Conservation (phyloP, 2,888 invertebrate species). For the Amaurobius ferox region DNA sequence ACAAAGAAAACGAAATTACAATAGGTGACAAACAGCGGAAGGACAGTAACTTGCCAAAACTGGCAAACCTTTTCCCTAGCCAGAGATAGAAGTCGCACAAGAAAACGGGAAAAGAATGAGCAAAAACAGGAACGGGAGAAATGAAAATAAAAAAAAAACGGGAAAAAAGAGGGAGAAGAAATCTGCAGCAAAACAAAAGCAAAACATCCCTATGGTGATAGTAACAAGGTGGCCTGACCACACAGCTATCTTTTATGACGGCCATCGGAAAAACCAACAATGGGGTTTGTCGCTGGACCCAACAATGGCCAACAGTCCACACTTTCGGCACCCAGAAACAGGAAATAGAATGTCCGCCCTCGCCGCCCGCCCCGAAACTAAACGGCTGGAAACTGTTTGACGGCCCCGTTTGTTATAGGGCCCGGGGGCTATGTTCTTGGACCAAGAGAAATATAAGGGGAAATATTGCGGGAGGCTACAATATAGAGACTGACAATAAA, state of each 20-base stretch:
- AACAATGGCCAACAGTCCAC: conserved; percentile 53
- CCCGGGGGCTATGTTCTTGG: conserved; percentile 59
- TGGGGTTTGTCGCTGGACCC: conserved; percentile 61
- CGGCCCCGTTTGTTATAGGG: conserved; percentile 65
- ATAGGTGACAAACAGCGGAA: not conserved
- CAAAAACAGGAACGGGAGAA: conserved; percentile 42
- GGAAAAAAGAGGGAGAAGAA: not conserved
- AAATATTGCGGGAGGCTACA: conserved; percentile 30
- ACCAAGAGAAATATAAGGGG: conserved; percentile 26
- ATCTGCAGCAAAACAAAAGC: conserved; percentile 31
- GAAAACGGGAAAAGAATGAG: conserved; percentile 11
- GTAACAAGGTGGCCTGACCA: conserved; percentile 70
- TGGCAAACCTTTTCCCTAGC: not conserved
- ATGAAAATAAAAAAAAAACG: not conserved
- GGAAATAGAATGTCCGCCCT: conserved; percentile 49
- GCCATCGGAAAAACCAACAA: conserved; percentile 69
- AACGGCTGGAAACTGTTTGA: conserved; percentile 41
- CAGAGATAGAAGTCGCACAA: conserved; percentile 1
- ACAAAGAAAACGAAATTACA: too few relatives aligned
- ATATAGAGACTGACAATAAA: conserved; percentile 59
- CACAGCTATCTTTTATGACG: conserved; percentile 63
- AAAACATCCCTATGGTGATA: conserved; percentile 54
- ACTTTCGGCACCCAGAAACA: conserved; percentile 37
- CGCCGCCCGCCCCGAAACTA: conserved; percentile 4
- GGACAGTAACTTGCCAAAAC: not conserved